Conservation (phyloP, 1,140 invertebrate species). For the Bathynomus jamesi region DNA sequence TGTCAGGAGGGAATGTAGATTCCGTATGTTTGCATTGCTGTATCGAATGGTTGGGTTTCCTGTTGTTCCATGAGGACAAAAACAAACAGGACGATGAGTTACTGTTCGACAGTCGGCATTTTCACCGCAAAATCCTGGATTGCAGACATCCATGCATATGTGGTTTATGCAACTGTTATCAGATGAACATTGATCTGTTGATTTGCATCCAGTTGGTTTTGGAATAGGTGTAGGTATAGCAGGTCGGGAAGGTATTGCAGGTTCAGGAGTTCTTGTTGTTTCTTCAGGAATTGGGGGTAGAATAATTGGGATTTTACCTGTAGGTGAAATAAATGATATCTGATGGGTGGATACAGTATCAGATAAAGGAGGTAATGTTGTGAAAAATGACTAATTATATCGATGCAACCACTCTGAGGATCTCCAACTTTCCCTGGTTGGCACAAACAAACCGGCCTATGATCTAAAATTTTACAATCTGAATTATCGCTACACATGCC, state of each 20-base stretch:
- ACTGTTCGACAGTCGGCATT: conserved; percentile 71
- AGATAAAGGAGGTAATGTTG: conserved; percentile 63
- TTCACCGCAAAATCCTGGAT: conserved; percentile 72
- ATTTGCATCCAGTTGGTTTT: conserved; percentile 29
- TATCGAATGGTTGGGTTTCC: conserved; percentile 53
- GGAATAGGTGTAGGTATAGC: conserved; percentile 3
- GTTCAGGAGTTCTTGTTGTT: conserved; percentile 51
- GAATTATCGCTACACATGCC: conserved; percentile 43
- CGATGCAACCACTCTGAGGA: conserved; percentile 40
- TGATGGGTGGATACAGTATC: background rate
- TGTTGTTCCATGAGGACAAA: conserved; percentile 25
- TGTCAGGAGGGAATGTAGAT: background rate
- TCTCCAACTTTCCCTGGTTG: conserved; percentile 44
- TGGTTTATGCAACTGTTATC: conserved; percentile 62
- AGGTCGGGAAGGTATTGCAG: conserved; percentile 60
- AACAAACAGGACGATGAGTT: conserved; percentile 69
- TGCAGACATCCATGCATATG: conserved; percentile 66
- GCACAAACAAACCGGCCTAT: conserved; percentile 47
- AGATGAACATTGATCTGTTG: conserved; percentile 54
- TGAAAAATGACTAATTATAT: conserved; percentile 65
- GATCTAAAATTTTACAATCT: conserved; percentile 21
- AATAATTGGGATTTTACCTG: conserved; percentile 54
- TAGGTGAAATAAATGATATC: conserved; percentile 64
- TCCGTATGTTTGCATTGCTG: conserved; percentile 10
- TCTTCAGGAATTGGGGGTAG: conserved; percentile 56